Evolutionary conservation across 2,113 vertebrate genomes (phyloP).

Genomic region (Mystacornis crossleyi): DNA sequence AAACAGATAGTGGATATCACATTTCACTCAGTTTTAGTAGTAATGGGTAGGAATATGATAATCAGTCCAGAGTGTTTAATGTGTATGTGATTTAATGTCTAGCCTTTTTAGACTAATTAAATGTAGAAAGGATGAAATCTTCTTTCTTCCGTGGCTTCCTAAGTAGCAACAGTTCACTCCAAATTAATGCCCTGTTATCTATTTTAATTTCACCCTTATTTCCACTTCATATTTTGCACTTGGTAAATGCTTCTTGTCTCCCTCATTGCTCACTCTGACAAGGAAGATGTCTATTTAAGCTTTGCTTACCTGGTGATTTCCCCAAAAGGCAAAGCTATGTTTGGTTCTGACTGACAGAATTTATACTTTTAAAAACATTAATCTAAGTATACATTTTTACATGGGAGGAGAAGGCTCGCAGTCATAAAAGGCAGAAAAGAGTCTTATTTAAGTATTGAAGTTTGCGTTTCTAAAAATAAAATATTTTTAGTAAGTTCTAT

Average conservation of each 20-base stretch:
- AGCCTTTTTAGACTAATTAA: conserved; percentile 4
- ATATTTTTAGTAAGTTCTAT: background rate
- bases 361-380: background rate
- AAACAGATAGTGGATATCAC: conserved; percentile 9
- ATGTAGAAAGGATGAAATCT: background rate
- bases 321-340: background rate
- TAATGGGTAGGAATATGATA: background rate
- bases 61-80: conserved; percentile 18
- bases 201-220: conserved; percentile 29
- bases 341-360: background rate
- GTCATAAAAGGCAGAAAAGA: background rate
- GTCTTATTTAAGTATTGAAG: background rate
- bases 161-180: background rate
- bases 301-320: background rate
- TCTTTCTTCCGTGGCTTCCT: background rate
- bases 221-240: background rate
- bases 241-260: background rate
- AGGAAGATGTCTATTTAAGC: background rate
- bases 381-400: background rate
- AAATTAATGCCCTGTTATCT: background rate
- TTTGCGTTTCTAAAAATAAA: background rate
- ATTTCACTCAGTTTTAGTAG: conserved; percentile 41
- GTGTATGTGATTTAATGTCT: background rate
- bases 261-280: background rate
- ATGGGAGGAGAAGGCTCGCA: background rate